Evolutionary conservation across 1,140 invertebrate genomes (phyloP).

Genomic region (Helicorthomorpha holstii): DNA sequence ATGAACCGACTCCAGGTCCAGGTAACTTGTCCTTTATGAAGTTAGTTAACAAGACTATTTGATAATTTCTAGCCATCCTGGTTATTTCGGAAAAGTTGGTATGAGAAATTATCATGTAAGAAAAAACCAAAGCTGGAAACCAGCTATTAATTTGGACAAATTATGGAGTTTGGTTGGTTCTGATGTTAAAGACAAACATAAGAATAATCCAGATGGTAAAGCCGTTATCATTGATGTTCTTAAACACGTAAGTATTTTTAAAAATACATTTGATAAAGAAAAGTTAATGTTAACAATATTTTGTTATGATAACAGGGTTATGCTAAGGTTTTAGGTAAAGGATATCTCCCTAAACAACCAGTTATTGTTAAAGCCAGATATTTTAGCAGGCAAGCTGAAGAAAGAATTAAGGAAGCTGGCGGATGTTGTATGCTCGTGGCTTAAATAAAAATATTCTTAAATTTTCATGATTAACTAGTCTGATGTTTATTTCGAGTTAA

Average conservation of each 20-base stretch:
- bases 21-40: no score
- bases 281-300: no score
- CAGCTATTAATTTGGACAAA: conserved; percentile 88
- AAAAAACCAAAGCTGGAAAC: conserved; percentile 78
- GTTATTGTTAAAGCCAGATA: conserved; percentile 99
- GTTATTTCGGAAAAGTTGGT: conserved; percentile 99
- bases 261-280: no score
- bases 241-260: conserved; percentile 76
- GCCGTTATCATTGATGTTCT: conserved; percentile 96
- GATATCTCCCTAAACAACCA: conserved; percentile 85
- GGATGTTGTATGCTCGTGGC: conserved; percentile 92
- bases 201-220: conserved; percentile 58
- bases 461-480: no score
- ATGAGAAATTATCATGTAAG: conserved; percentile 96
- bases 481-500: no score
- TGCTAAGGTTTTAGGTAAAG: conserved; percentile 96
- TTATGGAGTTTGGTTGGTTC: conserved; percentile 95
- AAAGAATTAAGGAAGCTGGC: conserved; percentile 93
- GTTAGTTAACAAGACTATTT: no score
- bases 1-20: no score
- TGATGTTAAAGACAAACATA: conserved; percentile 68
- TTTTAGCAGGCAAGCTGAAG: conserved; percentile 92
- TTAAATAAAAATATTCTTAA: no score
- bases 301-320: conserved; percentile 81
- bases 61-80: conserved; percentile 78